Conservation (phyloP, 2,888 invertebrate genomes). For the Pyrocoelia pectoralis region DNA sequence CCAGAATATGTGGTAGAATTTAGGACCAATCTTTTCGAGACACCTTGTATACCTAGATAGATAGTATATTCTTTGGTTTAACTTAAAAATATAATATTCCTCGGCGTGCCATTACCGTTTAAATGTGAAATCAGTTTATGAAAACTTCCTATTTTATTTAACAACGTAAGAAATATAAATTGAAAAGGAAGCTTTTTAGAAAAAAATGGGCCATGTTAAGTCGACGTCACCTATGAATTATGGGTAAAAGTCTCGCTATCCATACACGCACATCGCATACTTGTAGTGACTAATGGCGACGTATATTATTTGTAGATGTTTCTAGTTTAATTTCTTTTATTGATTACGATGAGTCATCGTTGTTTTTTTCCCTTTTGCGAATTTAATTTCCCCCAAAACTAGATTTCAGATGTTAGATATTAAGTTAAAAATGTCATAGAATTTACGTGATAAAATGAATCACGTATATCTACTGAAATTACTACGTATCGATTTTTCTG, state of each 20-base stretch:
- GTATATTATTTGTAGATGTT: slow-evolving; percentile 1
- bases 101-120: too few species aligned
- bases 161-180: slow-evolving; percentile 46
- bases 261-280: slow-evolving; percentile 28
- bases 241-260: slow-evolving; percentile 30
- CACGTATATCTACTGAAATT: slow-evolving; percentile 18
- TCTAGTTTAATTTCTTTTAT: slow-evolving; percentile 1
- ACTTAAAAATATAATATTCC: too few species aligned
- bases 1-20: too few species aligned
- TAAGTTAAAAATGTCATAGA: slow-evolving; percentile 14
- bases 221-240: slow-evolving; percentile 45
- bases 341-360: neutral
- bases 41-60: too few species aligned
- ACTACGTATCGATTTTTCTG: slow-evolving; percentile 20
- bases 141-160: slow-evolving; percentile 43
- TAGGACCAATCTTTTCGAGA: too few species aligned
- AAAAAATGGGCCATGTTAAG: slow-evolving; percentile 45
- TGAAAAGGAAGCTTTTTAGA: slow-evolving; percentile 50
- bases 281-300: slow-evolving; percentile 11
- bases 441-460: slow-evolving; percentile 16
- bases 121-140: neutral
- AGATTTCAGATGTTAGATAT: slow-evolving; percentile 13
- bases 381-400: neutral
- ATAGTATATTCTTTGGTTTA: too few species aligned
- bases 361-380: neutral